Base-by-base conservation (phyloP, 2,888 invertebrate genomes). In the Thelaira solivaga region DNA sequence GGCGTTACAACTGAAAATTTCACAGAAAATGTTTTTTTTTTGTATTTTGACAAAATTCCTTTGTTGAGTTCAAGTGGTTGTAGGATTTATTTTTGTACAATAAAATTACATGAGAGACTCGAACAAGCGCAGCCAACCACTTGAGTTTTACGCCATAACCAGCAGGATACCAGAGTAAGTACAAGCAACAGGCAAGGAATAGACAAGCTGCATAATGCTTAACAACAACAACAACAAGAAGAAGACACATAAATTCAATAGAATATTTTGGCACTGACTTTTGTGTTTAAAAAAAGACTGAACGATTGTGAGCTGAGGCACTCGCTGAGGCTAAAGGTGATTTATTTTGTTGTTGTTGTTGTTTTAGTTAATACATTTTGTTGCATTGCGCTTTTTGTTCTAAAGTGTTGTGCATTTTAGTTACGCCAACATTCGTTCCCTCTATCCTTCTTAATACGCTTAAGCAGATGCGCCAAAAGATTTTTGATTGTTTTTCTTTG, bases 391-490 rank as follows among this genome's bases (percentile, higher is more conserved):
- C 64, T 64, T 57, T n/a, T 73, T 69, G 65, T 55, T 61, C 26
- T 7, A 1, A 36, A 53, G 49, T 61, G 74, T 61, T 74, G 69
- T 51, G 43, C 64, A 65, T 31, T 78, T 74, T 78, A 59, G 78
- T 71, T 78, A 71, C 71, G 65, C 65, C 64, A 51, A 41, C 73
- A 57, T 47, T 57, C n/a, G n/a, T n/a, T n/a, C n/a, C n/a, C n/a
- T n/a, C n/a, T n/a, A n/a, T n/a, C n/a, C n/a, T n/a, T n/a, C 65
- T 41, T 57, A 69, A 36, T 34, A 41, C 20, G 24, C 18, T 41
- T 22, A 59, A 59, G 67, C 78, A 78, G 78, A 74, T 78, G 78
- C 78, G 74, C 78, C 55, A 78, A 74, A 78, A 69, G 74, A 78
- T 74, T 71, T 53, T 39, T 45, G 16, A 13, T 11, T 49, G n/a